These are phyloP conservation scores for Alviniconcha strummeri DNA, from an alignment of 2,888 invertebrate species.

Conservation along the genomic window DNA sequence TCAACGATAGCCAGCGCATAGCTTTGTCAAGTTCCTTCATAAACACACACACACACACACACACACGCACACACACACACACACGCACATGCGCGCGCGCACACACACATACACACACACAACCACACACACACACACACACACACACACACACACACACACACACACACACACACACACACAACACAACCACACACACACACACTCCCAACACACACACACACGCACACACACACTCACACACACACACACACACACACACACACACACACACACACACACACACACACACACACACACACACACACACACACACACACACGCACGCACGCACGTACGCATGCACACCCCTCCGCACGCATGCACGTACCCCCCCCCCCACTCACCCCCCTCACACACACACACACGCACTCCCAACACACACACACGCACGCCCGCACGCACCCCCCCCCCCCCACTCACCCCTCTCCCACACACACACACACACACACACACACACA, in stretches of 20 bases:
- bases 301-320: background rate
- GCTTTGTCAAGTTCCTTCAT: no score
- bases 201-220: background rate
- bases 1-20: no score
- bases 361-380: no score
- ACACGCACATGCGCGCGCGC: no score
- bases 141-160: no score
- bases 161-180: no score
- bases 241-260: constrained; percentile 8
- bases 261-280: background rate
- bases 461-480: background rate
- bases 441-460: background rate
- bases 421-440: background rate
- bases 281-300: constrained; percentile 2
- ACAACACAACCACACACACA: no score
- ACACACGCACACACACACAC: no score
- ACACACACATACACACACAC: no score
- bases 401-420: background rate
- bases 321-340: background rate
- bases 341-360: background rate
- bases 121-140: no score
- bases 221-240: background rate
- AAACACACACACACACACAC: no score
- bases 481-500: constrained; percentile 11
- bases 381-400: no score